Evolutionary conservation across 2,113 vertebrate genomes (phyloP).

Genomic region (Saguinus midas): DNA sequence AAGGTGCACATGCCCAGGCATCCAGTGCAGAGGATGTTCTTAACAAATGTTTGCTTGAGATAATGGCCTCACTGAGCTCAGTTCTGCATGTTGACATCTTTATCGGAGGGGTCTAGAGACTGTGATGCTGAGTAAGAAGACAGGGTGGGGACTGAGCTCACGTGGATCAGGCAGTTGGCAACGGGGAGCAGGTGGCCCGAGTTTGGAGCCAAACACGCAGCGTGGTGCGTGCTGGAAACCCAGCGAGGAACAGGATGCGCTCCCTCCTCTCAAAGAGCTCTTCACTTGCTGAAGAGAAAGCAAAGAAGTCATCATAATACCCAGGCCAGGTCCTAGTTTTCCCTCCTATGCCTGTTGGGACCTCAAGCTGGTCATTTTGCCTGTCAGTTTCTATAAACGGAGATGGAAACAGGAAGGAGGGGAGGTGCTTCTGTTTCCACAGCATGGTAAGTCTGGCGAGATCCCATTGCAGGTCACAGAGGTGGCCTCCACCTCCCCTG

Average conservation of each 20-base stretch:
- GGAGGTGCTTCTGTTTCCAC: not conserved
- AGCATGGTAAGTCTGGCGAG: not conserved
- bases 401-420: not conserved
- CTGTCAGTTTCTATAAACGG: not conserved
- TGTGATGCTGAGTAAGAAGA: not conserved
- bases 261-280: not conserved
- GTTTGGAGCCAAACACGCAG: not conserved
- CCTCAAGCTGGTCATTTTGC: not conserved
- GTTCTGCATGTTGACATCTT: not conserved
- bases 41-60: not conserved
- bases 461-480: not conserved
- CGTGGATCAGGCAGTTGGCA: too few relatives aligned
- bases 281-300: not conserved
- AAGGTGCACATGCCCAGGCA: not conserved
- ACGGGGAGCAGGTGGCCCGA: not conserved
- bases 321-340: not conserved
- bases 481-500: fast-evolving
- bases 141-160: not conserved
- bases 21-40: not conserved
- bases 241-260: not conserved
- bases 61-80: not conserved
- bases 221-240: not conserved
- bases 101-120: not conserved
- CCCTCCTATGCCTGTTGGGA: fast-evolving
- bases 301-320: fast-evolving